Conservation (phyloP, 2,797 vertebrate genomes). For the Poecilia picta region DNA sequence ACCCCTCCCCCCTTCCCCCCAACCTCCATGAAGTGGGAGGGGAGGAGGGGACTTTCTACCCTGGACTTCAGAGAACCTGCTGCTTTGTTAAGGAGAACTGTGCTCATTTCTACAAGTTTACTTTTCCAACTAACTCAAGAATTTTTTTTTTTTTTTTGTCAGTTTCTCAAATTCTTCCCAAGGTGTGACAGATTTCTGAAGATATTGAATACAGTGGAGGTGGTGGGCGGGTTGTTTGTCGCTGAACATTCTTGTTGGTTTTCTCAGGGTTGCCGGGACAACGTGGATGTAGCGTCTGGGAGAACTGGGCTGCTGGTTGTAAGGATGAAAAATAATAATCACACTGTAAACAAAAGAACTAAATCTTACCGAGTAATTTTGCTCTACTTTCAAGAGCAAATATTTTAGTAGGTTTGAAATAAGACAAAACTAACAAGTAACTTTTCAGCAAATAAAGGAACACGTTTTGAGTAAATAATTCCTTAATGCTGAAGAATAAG, state of each 20-base stretch:
- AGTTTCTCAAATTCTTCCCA: not conserved
- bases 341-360: no score
- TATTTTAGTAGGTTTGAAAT: no score
- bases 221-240: not conserved
- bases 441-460: no score
- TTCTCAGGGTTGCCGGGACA: conserved; percentile 62
- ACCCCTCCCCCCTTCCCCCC: not conserved
- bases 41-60: no score
- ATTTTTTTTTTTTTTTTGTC: not conserved
- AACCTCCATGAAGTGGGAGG: no score
- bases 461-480: no score
- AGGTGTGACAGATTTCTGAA: not conserved
- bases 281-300: conserved; percentile 44
- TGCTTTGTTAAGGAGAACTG: conserved; percentile 49
- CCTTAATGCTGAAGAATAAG: no score
- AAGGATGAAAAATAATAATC: conserved; percentile 14
- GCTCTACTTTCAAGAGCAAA: no score
- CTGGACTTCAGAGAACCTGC: not conserved
- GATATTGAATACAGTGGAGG: not conserved
- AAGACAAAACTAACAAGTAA: no score
- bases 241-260: conserved; percentile 54
- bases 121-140: conserved; percentile 19
- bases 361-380: no score
- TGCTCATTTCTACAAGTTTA: not conserved
- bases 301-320: conserved; percentile 32